These are phyloP conservation scores for Hucho hucho DNA, from an alignment of 2,113 vertebrate species.

Conservation along the genomic window DNA sequence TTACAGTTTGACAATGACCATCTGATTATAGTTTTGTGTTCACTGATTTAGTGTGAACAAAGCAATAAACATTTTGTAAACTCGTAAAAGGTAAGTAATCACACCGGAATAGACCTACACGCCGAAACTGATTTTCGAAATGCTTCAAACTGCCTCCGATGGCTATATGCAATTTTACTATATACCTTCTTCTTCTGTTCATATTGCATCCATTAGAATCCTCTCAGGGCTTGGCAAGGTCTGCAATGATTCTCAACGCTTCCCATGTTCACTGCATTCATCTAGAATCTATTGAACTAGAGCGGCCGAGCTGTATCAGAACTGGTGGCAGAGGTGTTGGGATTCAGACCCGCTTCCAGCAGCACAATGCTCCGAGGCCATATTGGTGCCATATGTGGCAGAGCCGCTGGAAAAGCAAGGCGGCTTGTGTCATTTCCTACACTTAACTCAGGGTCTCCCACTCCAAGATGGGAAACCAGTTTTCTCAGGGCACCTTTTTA, in stretches of 20 bases:
- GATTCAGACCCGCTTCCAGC: background rate
- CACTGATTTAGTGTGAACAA: too few species aligned
- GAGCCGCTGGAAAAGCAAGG: conserved; percentile 21
- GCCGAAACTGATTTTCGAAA: too few species aligned
- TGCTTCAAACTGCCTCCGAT: too few species aligned
- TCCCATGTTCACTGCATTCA: conserved; percentile 36
- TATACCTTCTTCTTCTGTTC: conserved; percentile 12
- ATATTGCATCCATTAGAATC: conserved; percentile 37
- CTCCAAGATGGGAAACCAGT: conserved; percentile 10
- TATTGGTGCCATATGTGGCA: conserved; percentile 28
- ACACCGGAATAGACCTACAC: too few species aligned
- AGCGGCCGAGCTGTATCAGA: conserved; percentile 39
- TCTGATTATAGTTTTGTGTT: too few species aligned
- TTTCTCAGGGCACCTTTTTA: conserved; percentile 32
- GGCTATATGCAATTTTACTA: conserved; percentile 19
- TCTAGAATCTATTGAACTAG: conserved; percentile 11
- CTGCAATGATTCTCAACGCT: conserved; percentile 24
- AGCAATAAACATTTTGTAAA: too few species aligned
- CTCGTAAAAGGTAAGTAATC: too few species aligned
- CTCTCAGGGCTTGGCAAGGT: conserved; percentile 21
- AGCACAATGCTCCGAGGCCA: background rate
- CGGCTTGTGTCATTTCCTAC: background rate
- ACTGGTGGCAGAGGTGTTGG: conserved; percentile 9
- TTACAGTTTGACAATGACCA: too few species aligned
- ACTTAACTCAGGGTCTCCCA: background rate